Conservation (phyloP, 1,140 invertebrate species). For the Apocrypta bakeri region DNA sequence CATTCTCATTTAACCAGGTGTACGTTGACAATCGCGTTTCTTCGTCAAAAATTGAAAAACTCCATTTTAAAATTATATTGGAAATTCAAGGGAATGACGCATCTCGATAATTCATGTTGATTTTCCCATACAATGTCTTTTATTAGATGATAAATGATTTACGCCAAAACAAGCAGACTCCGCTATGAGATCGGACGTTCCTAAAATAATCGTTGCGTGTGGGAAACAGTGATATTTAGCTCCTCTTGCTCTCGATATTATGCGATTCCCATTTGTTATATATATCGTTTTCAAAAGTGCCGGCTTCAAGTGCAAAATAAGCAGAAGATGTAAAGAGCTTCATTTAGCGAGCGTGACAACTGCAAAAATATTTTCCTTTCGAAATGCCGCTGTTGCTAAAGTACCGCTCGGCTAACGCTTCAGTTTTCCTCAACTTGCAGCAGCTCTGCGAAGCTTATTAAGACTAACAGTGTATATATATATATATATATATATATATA, state of each 20-base stretch:
- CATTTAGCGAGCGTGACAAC: neutral
- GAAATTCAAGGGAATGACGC: too few species aligned
- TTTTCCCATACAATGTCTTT: too few species aligned
- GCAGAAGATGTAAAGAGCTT: neutral
- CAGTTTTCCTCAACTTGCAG: neutral
- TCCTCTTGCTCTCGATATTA: neutral
- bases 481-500: too few species aligned
- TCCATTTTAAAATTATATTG: too few species aligned
- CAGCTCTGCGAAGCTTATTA: neutral
- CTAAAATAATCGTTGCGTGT: neutral
- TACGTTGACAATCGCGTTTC: too few species aligned
- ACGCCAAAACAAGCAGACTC: neutral
- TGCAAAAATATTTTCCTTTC: slow-evolving; percentile 25
- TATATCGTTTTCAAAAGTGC: neutral
- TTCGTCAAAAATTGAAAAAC: too few species aligned
- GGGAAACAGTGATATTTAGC: neutral
- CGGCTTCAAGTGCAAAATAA: neutral
- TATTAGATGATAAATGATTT: neutral
- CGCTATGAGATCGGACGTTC: neutral
- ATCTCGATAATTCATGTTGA: too few species aligned
- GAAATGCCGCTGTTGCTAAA: neutral
- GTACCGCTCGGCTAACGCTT: neutral
- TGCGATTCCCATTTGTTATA: neutral
- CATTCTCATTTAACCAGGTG: too few species aligned
- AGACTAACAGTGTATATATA: neutral